A percentile compares a stretch with the other conserved stretches of the same genome.
Conservation (phyloP, 2,113 vertebrate species). For the Scytalopus superciliaris region DNA sequence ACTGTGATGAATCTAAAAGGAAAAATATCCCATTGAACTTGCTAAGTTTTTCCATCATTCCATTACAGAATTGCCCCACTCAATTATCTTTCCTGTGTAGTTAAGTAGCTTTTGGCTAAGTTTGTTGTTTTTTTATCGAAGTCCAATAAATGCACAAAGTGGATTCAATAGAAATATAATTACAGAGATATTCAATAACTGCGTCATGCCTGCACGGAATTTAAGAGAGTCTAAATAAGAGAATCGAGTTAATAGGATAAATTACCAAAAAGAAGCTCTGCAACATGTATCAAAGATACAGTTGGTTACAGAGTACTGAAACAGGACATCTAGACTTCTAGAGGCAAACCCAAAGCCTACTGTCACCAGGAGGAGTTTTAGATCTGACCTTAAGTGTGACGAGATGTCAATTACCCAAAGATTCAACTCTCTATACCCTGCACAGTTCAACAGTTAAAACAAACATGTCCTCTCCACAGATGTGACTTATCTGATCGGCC, state of each 20-base stretch:
- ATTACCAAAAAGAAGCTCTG: neutral
- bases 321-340: neutral
- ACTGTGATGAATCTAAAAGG: neutral
- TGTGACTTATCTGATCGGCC: neutral
- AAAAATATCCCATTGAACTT: constrained; percentile 12
- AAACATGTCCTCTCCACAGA: constrained; percentile 17
- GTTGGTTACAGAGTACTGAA: neutral
- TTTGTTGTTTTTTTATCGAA: neutral
- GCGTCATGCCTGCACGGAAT: neutral
- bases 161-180: neutral
- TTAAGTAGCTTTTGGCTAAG: neutral
- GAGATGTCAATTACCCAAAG: constrained; percentile 21
- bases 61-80: neutral
- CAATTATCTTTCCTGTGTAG: constrained; percentile 3
- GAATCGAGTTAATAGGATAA: neutral
- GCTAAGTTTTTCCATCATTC: constrained; percentile 28
- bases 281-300: neutral
- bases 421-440: constrained; percentile 32
- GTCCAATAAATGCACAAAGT: neutral
- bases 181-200: neutral
- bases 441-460: constrained; percentile 38
- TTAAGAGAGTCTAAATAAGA: neutral
- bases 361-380: neutral
- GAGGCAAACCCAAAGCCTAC: neutral
- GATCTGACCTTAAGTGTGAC: constrained; percentile 1